Evolutionary conservation across 2,113 vertebrate genomes (phyloP), one percentile per base, ranked within the genome.

Genomic region (Shinisaurus crocodilurus): DNA sequence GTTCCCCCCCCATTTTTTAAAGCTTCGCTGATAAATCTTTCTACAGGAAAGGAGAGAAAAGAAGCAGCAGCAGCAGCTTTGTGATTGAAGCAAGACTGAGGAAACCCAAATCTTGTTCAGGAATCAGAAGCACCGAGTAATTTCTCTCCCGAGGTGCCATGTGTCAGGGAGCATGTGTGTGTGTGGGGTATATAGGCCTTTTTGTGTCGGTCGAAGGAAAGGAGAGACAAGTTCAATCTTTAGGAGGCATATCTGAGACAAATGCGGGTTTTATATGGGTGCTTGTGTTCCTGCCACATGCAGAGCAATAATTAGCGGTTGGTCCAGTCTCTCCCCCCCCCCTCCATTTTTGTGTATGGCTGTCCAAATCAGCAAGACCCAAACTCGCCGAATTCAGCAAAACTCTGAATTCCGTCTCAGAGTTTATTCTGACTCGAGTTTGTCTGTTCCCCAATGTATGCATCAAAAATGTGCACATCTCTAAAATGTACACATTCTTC

Each of bases 51-150:
- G 25, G 8, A 48, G n/a, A n/a, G 34, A 3, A 1, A 1, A n/a
- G 0, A 2, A 6, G 27, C 18, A 15, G 4, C 7, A n/a, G n/a
- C n/a, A n/a, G n/a, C n/a, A n/a, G n/a, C 15, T 40, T 70, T n/a
- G 65, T 43, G 48, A 72, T 40, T 40, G 67, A 72, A 82, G 45
- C 1, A 45, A 70, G 63, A 54, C 63, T 6, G 1, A 15, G 23
- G 77, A 57, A 88, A 43, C 13, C 27, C 8, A 54, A 88, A 43
- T 70, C 77, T 40, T 29, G 7, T 50, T 54, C 27, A 32, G 45
- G 69, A 70, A 70, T 37, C 34, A 50, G 32, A 69, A 40, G 65
- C 0, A 0, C 10, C 15, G 15, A 82, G 67, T 57, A 27, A 88
- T 81, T 88, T 50, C n/a, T 40, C 34, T 54, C 63, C 34, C 10